These are phyloP conservation scores for Fopius arisanus DNA, from an alignment of 1,140 invertebrate species.

Conservation along the genomic window DNA sequence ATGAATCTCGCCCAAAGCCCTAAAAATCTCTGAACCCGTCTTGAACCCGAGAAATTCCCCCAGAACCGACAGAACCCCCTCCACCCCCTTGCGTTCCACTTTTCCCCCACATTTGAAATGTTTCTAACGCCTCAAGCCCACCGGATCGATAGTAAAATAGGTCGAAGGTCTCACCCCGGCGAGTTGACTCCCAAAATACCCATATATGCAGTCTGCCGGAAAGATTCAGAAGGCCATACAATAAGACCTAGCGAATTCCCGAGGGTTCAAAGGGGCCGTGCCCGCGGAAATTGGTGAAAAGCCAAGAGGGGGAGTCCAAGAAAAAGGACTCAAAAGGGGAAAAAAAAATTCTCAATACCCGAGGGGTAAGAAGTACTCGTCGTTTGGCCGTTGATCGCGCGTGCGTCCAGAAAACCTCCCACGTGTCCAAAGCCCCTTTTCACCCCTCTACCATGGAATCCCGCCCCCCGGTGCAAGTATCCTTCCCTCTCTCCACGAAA, in stretches of 20 bases:
- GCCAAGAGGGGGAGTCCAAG: background rate
- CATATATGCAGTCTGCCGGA: background rate
- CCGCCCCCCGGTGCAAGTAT: background rate
- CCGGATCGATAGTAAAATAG: conserved; percentile 61
- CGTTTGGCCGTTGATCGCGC: conserved; percentile 30
- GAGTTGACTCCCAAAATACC: background rate
- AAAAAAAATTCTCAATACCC: background rate
- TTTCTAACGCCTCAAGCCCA: background rate
- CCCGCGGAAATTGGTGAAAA: background rate
- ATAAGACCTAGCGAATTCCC: background rate
- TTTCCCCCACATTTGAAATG: background rate
- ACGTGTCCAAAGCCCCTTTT: conserved; percentile 23
- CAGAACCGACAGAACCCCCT: background rate
- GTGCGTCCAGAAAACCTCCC: conserved; percentile 20
- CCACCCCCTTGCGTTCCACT: conserved; percentile 36
- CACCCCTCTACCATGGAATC: conserved; percentile 2
- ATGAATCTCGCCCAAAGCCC: too few relatives aligned
- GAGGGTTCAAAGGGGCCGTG: background rate
- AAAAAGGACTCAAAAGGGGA: background rate
- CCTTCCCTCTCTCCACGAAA: background rate
- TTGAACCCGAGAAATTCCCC: too few relatives aligned
- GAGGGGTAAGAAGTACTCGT: background rate
- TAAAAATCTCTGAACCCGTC: too few relatives aligned
- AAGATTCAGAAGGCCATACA: background rate
- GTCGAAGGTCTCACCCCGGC: conserved; percentile 51